phyloP scores from a whole-genome alignment of 2,888 invertebrate genomes.

The Cantharis rustica region DNA sequence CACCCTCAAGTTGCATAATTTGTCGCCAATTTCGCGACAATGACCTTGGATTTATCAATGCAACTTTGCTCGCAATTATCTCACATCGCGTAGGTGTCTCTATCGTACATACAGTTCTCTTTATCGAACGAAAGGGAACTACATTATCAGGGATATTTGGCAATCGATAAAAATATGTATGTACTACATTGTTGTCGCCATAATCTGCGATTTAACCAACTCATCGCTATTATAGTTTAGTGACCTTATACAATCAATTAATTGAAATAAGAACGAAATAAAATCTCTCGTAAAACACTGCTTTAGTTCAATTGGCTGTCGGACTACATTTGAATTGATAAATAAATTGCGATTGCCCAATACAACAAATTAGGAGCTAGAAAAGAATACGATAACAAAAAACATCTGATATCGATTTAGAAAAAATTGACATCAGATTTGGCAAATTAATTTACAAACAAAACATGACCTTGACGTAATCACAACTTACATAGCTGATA shows the following conservation, averaged over 20 bases:
- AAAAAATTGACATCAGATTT: background rate
- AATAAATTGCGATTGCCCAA: background rate
- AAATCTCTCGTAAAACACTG: background rate
- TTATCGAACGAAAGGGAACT: background rate
- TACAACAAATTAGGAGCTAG: background rate
- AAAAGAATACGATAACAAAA: background rate
- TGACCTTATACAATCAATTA: background rate
- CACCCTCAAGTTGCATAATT: background rate
- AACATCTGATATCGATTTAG: background rate
- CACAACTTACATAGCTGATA: constrained; percentile 21
- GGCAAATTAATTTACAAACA: constrained; percentile 1
- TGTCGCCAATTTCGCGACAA: background rate
- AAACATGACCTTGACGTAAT: constrained; percentile 24
- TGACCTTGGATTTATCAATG: background rate
- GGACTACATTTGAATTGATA: background rate
- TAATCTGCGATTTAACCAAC: background rate
- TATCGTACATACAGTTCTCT: background rate
- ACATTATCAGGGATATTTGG: background rate
- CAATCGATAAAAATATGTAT: background rate
- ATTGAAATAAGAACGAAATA: background rate
- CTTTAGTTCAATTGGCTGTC: background rate
- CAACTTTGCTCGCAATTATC: background rate
- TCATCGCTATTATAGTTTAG: background rate
- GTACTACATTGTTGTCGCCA: background rate
- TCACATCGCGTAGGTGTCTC: background rate